A percentile compares a stretch with the other conserved stretches of the same genome.
Evolutionary conservation across 2,888 invertebrate species (phyloP).

Genomic region (Cabera pusaria): DNA sequence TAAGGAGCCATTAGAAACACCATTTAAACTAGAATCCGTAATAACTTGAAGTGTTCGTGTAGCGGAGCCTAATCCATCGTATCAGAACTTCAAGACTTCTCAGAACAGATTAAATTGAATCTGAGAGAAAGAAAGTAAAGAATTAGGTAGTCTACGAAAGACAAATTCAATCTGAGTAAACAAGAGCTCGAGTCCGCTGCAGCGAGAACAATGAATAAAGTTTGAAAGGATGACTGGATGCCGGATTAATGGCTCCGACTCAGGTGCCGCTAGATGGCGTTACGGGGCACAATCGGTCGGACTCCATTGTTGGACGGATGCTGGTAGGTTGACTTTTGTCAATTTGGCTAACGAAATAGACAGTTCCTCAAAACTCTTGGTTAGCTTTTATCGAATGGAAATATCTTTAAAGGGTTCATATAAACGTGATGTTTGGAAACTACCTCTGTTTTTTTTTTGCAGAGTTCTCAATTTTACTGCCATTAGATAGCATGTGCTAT

Average conservation of each 20-base stretch:
- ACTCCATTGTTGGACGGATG: slow-evolving; percentile 5
- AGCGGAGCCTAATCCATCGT: slow-evolving; percentile 29
- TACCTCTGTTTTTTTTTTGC: no score
- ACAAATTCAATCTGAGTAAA: slow-evolving; percentile 64
- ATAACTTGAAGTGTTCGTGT: slow-evolving; percentile 10
- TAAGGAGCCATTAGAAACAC: slow-evolving; percentile 1
- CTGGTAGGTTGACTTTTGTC: slow-evolving; percentile 5
- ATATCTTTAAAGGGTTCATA: no score
- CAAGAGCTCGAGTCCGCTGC: slow-evolving; percentile 46
- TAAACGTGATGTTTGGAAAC: no score
- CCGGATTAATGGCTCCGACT: slow-evolving; percentile 49
- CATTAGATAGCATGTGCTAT: no score
- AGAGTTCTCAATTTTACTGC: no score
- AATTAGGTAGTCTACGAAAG: slow-evolving; percentile 46
- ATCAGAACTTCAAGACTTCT: slow-evolving; percentile 28
- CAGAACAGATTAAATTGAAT: slow-evolving; percentile 32
- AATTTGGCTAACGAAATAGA: slow-evolving; percentile 10
- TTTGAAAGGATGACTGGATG: slow-evolving; percentile 56
- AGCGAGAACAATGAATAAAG: slow-evolving; percentile 71
- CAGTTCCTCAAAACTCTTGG: not conserved
- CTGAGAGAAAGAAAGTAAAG: slow-evolving; percentile 39
- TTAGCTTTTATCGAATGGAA: no score
- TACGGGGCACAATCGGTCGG: slow-evolving; percentile 30
- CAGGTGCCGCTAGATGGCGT: slow-evolving; percentile 55
- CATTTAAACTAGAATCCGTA: slow-evolving; percentile 8